Evolutionary conservation across 2,888 invertebrate species (phyloP), one percentile per base, ranked within the genome.

Genomic region (Platycheirus albimanus): DNA sequence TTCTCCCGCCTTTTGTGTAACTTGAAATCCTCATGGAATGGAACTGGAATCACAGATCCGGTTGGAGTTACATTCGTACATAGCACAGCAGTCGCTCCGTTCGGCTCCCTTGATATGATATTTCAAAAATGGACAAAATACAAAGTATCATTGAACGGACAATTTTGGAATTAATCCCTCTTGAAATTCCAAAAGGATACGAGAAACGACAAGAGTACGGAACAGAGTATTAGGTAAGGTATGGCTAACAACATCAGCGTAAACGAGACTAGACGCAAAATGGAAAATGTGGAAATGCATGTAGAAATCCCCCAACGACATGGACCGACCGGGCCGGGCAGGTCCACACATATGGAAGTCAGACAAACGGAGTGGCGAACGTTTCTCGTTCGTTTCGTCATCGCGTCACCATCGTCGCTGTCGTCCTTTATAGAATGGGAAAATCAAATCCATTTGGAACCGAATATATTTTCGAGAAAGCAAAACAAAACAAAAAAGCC

Each of bases 381-480:
- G 30, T 8, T 33, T 2, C 24, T 24, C 3, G 24, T n/a, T n/a
- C n/a, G n/a, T n/a, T n/a, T n/a, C n/a, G n/a, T n/a, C n/a, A n/a
- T n/a, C n/a, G n/a, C n/a, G n/a, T n/a, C n/a, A n/a, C n/a, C n/a
- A n/a, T n/a, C n/a, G 24, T 24, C 6, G 3, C 6, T 24, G 24
- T 24, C 24, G 43, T 43, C 15, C 41, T n/a, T 13, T 3, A n/a
- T 24, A 41, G n/a, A 54, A 28, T 15, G 36, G 61, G 19, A 64
- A 77, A 81, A 63, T 70, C 67, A 77, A 71, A 77, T 77, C 81
- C 71, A 67, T 77, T 77, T 61, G 36, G 19, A 72, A 77, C 63
- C 61, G 49, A 81, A 77, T 77, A 52, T 61, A 81, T 83, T 77
- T 72, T 49, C 54, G 67, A 61, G 49, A 52, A 61, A 56, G 56